Evolutionary conservation across 2,113 vertebrate species (phyloP).

Genomic region (Ancistrus triradiatus): DNA sequence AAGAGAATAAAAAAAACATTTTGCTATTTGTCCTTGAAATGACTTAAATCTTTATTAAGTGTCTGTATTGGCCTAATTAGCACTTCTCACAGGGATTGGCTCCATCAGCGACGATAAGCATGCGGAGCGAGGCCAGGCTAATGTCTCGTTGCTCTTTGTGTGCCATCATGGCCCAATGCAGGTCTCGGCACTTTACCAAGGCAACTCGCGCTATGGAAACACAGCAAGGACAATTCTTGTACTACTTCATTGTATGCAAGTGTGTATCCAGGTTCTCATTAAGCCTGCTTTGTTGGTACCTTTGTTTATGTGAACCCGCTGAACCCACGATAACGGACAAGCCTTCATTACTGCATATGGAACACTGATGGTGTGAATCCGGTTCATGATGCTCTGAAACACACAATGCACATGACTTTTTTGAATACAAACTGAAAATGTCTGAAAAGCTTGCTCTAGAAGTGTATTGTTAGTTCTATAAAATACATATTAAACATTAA

Average conservation of each 20-base stretch:
- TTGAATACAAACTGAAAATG: too few relatives aligned
- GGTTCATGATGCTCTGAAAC: conserved; percentile 93
- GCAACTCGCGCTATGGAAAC: conserved; percentile 78
- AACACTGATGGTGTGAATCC: conserved; percentile 90
- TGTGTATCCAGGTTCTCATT: neutral
- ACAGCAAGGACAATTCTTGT: neutral
- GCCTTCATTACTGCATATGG: conserved; percentile 98
- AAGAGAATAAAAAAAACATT: neutral
- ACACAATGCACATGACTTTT: conserved; percentile 24
- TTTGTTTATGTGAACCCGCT: conserved; percentile 92
- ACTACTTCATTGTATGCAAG: conserved; percentile 13
- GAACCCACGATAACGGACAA: conserved; percentile 95
- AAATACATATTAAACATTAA: too few relatives aligned
- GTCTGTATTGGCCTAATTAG: neutral
- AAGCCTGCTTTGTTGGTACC: conserved; percentile 62
- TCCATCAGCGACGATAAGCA: conserved; percentile 95
- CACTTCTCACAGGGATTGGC: conserved; percentile 91
- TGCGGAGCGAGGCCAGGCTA: conserved; percentile 86
- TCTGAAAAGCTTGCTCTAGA: too few relatives aligned
- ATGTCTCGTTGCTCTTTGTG: conserved; percentile 93
- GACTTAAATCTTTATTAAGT: too few relatives aligned
- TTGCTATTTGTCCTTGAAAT: too few relatives aligned
- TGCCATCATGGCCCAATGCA: conserved; percentile 99
- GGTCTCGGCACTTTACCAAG: conserved; percentile 92
- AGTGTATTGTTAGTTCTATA: too few relatives aligned